Conservation (phyloP, 64 coral and sea anemone species). For the Porites australiensis region DNA sequence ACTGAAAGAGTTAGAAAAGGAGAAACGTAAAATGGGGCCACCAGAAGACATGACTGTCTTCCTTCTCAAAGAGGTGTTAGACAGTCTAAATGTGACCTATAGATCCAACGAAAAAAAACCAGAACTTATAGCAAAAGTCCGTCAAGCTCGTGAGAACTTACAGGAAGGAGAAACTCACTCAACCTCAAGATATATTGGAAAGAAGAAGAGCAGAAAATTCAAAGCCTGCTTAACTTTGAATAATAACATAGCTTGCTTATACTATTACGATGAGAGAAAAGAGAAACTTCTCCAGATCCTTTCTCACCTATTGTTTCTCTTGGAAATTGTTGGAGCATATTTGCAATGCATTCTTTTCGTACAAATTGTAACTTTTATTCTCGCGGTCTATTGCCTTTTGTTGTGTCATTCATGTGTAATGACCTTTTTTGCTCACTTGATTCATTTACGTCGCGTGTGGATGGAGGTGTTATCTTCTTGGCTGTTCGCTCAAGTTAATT, state of each 20-base stretch:
- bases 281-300: neutral
- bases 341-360: neutral
- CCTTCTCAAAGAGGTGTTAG: conserved; percentile 8
- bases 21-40: neutral
- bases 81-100: neutral
- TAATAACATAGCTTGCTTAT: neutral
- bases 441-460: neutral
- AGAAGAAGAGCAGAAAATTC: neutral
- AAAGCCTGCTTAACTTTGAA: neutral
- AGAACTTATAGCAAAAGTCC: neutral
- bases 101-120: neutral
- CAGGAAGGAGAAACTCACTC: too few species aligned
- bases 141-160: neutral
- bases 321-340: conserved; percentile 6
- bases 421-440: neutral
- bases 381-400: neutral
- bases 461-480: neutral
- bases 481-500: neutral
- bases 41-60: conserved; percentile 31
- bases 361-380: neutral
- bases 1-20: neutral
- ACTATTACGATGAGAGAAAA: neutral
- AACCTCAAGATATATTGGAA: neutral
- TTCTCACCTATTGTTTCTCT: too few species aligned
- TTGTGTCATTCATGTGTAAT: neutral